Base-by-base conservation (phyloP, 2,113 vertebrate genomes). In the Coptodon bakossiorum region DNA sequence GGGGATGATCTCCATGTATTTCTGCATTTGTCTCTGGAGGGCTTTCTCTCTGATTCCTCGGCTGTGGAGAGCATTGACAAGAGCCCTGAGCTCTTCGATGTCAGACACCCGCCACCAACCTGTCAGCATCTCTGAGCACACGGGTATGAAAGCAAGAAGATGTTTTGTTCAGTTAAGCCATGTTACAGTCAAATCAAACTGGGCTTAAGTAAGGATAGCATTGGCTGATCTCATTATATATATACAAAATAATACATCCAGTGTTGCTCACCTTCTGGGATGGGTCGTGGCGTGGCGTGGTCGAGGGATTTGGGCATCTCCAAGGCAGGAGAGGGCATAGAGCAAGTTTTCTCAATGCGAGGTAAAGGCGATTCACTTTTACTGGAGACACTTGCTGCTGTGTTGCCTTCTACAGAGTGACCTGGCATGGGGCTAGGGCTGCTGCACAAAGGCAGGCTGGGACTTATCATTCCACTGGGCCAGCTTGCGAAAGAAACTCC, bases 61-160 rank as follows among this genome's bases (percentile, higher is more conserved):
- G 94, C 97, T 97, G 96, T 99, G 98, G 7, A 99, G 97, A 48
- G 97, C 96, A 92, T 96, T 97, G 86, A 97, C 96, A 91, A 99
- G 96, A 88, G 97, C 94, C 94, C 98, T 97, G 87, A 99, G 95
- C 95, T 98, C 97, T 84, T 98, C 98, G 1, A 97, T 96, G 94
- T 99, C 98, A 90, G 97, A 97, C 91, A 99, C 98, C 87, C 98
- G 97, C 98, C 98, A 99, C 98, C 98, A 99, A 71, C 98, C 98
- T 92, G 97, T 97, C 85, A 98, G 96, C 98, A 98, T 96, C 96
- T 98, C 98, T 99, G 93, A 84, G 31, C 34, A 85, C 73, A 92
- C 53, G 71, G 8, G 24, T 50, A 84, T 54, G 57, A 89, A 19
- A 87, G 68, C 3, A 53, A 29, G 4, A 45, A 89, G 43, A 86